Evolutionary conservation across 2,797 vertebrate species (phyloP).

Genomic region (Melopsittacus undulatus): DNA sequence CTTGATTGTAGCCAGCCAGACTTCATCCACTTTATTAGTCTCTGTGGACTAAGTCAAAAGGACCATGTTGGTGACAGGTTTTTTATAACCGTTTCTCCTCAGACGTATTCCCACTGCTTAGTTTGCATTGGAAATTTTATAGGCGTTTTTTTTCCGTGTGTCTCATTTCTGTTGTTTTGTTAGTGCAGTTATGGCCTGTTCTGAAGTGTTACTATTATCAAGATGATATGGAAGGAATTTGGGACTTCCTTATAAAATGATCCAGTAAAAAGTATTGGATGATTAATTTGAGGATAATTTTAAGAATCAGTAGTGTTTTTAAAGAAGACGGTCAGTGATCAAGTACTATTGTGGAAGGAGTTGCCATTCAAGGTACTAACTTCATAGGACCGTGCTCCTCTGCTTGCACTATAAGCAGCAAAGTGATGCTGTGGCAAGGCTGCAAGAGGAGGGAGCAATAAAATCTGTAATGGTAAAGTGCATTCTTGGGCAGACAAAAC

Average conservation of each 20-base stretch:
- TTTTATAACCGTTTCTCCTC: slow-evolving; percentile 1
- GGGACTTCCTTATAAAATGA: background rate
- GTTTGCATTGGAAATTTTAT: slow-evolving; percentile 7
- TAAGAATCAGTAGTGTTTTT: background rate
- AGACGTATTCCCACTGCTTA: background rate
- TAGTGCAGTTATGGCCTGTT: background rate
- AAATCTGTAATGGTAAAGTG: background rate
- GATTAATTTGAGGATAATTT: background rate
- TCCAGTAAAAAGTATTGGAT: background rate
- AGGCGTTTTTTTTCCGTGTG: background rate
- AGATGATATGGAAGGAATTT: background rate
- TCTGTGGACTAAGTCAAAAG: background rate
- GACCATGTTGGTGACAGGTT: background rate
- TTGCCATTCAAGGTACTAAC: background rate
- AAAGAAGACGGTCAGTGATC: background rate
- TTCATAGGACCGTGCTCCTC: background rate
- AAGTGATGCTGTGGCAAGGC: background rate
- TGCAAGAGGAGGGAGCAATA: background rate
- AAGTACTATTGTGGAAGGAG: background rate
- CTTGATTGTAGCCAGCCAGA: background rate
- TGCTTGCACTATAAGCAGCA: background rate
- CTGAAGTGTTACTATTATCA: background rate
- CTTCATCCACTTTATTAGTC: background rate
- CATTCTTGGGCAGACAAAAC: background rate
- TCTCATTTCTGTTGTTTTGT: background rate